phyloP scores from a whole-genome alignment of 2,888 invertebrate species.

The Molanna angustata region DNA sequence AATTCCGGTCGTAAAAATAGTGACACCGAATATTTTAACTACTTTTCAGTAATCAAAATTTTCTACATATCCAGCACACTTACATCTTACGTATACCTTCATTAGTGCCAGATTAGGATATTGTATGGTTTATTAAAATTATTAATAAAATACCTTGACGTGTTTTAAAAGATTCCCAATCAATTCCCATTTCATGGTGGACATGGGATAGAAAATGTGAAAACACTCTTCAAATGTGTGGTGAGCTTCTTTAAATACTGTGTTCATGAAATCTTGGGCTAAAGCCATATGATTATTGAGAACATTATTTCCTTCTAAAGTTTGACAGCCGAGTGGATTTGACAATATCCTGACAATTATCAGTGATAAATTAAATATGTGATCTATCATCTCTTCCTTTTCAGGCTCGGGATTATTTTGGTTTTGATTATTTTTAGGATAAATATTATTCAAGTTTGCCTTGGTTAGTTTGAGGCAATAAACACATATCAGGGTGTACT shows the following conservation, averaged over 20 bases:
- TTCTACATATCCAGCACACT: no score
- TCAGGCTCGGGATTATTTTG: conserved; percentile 55
- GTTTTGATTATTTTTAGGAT: conserved; percentile 72
- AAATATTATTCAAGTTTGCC: conserved; percentile 88
- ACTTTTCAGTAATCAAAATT: no score
- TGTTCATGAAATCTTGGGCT: conserved; percentile 45
- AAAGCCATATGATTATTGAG: neutral
- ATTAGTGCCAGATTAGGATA: no score
- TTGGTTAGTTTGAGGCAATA: conserved; percentile 64
- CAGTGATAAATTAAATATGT: conserved; percentile 80
- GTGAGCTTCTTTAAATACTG: conserved; percentile 86
- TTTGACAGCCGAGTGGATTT: no score
- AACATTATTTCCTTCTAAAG: no score
- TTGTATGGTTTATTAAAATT: no score
- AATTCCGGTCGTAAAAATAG: no score
- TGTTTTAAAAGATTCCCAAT: conserved; percentile 78
- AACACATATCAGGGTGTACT: conserved; percentile 32
- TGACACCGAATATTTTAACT: no score
- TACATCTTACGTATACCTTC: no score
- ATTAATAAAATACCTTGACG: conserved; percentile 57
- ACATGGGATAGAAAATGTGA: conserved; percentile 94
- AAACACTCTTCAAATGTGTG: conserved; percentile 89
- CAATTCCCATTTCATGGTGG: conserved; percentile 88
- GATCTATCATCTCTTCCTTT: conserved; percentile 77
- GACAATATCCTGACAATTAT: conserved; percentile 80